Conservation (phyloP, 2,888 invertebrate species). For the Noctua janthe region DNA sequence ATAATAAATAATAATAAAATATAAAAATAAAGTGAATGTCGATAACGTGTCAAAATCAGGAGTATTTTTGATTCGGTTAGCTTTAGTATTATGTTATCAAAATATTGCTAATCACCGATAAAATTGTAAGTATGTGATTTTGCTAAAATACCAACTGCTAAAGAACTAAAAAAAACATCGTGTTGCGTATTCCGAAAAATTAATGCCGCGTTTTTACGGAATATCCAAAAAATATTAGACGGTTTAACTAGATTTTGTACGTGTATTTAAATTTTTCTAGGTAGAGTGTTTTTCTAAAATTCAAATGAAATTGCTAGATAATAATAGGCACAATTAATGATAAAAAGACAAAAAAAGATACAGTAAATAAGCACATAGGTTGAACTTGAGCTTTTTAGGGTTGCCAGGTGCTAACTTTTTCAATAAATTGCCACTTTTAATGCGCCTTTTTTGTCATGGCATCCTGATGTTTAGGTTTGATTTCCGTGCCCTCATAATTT, state of each 20-base stretch:
- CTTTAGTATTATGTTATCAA: conserved; percentile 23
- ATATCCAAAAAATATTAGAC: background rate
- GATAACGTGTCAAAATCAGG: conserved; percentile 25
- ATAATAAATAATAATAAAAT: background rate
- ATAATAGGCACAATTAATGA: background rate
- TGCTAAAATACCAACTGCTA: conserved; percentile 18
- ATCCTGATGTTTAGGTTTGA: background rate
- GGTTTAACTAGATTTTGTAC: conserved; percentile 25
- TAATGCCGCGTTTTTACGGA: background rate
- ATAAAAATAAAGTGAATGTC: background rate
- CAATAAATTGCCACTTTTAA: conserved; percentile 1
- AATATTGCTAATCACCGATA: conserved; percentile 31
- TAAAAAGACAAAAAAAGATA: conserved; percentile 11
- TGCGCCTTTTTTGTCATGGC: background rate
- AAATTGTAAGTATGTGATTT: conserved; percentile 24
- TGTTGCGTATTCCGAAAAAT: conserved; percentile 1
- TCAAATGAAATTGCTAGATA: background rate
- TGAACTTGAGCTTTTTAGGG: background rate
- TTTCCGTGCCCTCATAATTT: background rate
- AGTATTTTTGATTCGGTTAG: conserved; percentile 17
- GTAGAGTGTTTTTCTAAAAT: background rate
- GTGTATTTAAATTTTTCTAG: background rate
- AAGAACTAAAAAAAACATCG: background rate
- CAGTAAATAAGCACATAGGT: background rate
- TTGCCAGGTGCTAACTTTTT: conserved; percentile 28